phyloP scores from a whole-genome alignment of 2,113 vertebrate species.

The Geococcyx californianus region DNA sequence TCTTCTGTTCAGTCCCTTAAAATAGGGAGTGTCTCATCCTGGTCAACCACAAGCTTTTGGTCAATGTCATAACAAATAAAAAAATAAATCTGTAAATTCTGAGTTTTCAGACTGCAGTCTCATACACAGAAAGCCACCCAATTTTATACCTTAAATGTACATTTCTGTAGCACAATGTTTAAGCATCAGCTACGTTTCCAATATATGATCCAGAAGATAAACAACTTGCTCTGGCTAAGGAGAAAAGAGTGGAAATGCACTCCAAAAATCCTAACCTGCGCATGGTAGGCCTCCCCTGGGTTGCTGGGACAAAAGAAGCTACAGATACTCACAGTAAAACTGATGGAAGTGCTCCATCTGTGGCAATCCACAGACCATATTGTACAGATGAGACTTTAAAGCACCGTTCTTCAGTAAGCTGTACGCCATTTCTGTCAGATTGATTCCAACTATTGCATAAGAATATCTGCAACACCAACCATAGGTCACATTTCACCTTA shows the following conservation, averaged over 20 bases:
- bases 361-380: constrained; percentile 80
- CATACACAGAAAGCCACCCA: not conserved
- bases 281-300: accelerated
- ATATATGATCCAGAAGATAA: not conserved
- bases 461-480: constrained; percentile 85
- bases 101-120: not conserved
- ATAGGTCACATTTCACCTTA: not conserved
- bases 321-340: constrained; percentile 89
- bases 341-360: constrained; percentile 90
- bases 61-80: not conserved
- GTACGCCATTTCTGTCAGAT: constrained; percentile 98
- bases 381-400: constrained; percentile 92
- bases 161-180: not conserved
- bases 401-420: constrained; percentile 89
- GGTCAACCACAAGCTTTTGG: not conserved
- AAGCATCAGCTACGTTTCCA: not conserved
- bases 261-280: not conserved
- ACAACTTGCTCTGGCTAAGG: not conserved
- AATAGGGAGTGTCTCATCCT: not conserved
- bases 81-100: not conserved
- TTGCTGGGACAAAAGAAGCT: not conserved
- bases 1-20: not conserved
- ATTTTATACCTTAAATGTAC: not conserved
- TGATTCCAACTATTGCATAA: constrained; percentile 98
- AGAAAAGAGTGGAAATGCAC: not conserved